Base-by-base conservation (phyloP, 2,113 vertebrate genomes). In the Thamnaconus septentrionalis region DNA sequence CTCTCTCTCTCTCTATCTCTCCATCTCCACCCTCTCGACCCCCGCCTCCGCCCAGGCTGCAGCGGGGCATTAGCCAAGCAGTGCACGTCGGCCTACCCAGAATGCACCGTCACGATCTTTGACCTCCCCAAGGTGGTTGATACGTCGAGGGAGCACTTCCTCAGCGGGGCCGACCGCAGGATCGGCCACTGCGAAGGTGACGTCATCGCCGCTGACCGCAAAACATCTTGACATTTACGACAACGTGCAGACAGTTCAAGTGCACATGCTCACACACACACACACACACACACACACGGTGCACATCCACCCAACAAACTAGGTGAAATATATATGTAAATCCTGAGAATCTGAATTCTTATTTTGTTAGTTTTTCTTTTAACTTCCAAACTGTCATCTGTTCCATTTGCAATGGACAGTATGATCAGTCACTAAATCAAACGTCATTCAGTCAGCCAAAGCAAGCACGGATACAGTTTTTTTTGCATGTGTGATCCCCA, bases 61-160 rank as follows among this genome's bases (percentile, higher is more conserved):
- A 93, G 93, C 4, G 95, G 95, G 18, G 94, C 93, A 47, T 86
- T 98, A 88, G 95, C 95, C 11, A 88, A 59, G 59, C 91, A 90
- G 3, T 94, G 84, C 66, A 82, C 87, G 9, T 86, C 91, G 5
- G 78, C 89, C 44, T 95, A 97, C 84, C 93, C 94, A 1, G 81
- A 81, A 5, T 93, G 92, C 61, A 80, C 31, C 0, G 91, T 96
- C 60, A 93, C 88, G 5, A 89, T 98, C 50, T 94, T 95, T 40
- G 95, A 98, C 80, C 78, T 94, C 62, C 92, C 93, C 0, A 91
- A 91, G 44, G 95, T 97, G 6, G 87, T 94, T 0, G 70, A 52
- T 39, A 67, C 75, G 39, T 92, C 92, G 0, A 88, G 78, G 74
- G 80, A 88, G 41, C 87, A 88, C 64, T 95, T 95, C 86, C 51